Evolutionary conservation across 2,888 invertebrate species (phyloP), one percentile per base, ranked within the genome.

Genomic region (Stegana nigrithorax): DNA sequence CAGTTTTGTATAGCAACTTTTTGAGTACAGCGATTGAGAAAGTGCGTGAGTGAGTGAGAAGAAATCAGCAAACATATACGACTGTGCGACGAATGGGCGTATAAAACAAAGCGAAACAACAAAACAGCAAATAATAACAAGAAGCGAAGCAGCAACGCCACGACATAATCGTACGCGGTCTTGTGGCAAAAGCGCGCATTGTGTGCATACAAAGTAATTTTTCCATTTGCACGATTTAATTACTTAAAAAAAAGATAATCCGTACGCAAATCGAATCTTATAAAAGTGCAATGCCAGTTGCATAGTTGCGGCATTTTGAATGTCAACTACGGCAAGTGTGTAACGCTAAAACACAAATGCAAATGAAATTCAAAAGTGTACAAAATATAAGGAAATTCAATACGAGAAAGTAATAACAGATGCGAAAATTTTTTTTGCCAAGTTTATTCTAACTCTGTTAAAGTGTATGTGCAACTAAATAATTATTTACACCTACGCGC

Each of bases 71-170:
- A 21, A 59, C 60, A 60, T n/a, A n/a, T n/a, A n/a, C n/a, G n/a
- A n/a, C 10, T 32, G 5, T 32, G 32, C 10, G 14, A 36, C 36
- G 36, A 36, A 36, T 39, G 39, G n/a, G 14, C 17, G 14, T 39
- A 39, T 39, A 39, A 39, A 39, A 32, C 39, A 63, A 39, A 62
- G 59, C 14, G 47, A 12, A 62, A 25, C 36, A 63, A 39, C 47
- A 61, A 58, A 65, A 64, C 57, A 66, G 63, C 68, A 66, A 55
- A 60, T 63, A 65, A 59, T 62, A 66, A 44, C 59, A 61, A 66
- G 55, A 63, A 53, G 57, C 32, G 59, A 36, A 4, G 14, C 36
- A 36, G 10, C 2, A 39, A 39, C 29, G 29, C 29, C 2, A 17
- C 39, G 17, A 39, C n/a, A n/a, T 39, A 39, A 39, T 39, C 39